These are phyloP conservation scores for Redunca redunca DNA, from an alignment of 2,113 vertebrate species.

Conservation along the genomic window DNA sequence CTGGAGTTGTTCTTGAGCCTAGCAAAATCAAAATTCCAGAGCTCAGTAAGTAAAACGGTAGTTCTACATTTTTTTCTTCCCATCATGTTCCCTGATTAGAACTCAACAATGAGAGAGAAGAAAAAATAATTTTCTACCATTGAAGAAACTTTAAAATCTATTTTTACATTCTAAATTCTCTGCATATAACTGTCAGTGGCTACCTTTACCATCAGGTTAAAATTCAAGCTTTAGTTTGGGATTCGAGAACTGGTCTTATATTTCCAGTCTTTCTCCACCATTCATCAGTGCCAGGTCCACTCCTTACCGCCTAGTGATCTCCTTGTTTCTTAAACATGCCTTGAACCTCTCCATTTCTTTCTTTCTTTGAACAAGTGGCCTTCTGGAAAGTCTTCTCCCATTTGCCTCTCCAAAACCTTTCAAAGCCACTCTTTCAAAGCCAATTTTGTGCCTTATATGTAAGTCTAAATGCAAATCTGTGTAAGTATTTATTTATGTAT, in stretches of 20 bases:
- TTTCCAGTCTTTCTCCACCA: not conserved
- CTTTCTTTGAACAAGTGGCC: not conserved
- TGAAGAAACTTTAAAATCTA: not conserved
- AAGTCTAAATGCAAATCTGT: not conserved
- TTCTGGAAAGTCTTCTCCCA: not conserved
- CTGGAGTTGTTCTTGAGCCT: constrained; percentile 96
- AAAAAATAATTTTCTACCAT: not conserved
- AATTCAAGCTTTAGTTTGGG: not conserved
- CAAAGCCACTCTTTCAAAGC: not conserved
- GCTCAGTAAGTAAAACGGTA: not conserved
- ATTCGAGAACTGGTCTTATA: not conserved
- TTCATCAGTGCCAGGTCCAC: not conserved
- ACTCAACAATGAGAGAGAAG: not conserved
- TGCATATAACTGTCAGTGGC: not conserved
- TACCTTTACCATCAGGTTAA: not conserved
- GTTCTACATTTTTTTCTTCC: not conserved
- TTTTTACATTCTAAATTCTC: not conserved
- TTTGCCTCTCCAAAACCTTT: not conserved
- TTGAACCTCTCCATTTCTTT: not conserved
- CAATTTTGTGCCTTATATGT: not conserved
- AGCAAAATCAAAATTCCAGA: constrained; percentile 59
- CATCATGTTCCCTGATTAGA: not conserved
- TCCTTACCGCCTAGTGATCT: not conserved
- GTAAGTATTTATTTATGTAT: not conserved
- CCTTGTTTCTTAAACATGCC: not conserved